Conservation (phyloP, 1,140 invertebrate genomes). For the Euwallacea similis region DNA sequence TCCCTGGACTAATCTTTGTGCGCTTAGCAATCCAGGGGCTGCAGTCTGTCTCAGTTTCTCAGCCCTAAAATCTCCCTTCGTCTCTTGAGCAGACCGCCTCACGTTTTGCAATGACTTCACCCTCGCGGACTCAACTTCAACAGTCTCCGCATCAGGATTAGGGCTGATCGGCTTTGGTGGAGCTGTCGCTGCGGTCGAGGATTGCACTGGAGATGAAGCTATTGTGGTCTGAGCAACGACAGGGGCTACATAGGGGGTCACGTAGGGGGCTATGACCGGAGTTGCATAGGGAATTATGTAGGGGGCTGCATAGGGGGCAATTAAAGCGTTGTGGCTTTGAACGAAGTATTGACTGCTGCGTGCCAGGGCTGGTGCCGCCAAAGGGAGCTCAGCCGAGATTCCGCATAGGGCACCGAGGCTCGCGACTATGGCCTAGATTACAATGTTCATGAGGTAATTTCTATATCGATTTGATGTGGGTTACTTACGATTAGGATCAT, state of each 20-base stretch:
- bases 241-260: not conserved
- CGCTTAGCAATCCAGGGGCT: slow-evolving; percentile 16
- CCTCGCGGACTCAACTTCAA: slow-evolving; percentile 30
- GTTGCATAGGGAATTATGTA: not conserved
- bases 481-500: slow-evolving; percentile 7
- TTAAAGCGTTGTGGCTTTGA: slow-evolving; percentile 22
- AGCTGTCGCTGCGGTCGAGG: not conserved
- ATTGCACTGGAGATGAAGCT: not conserved
- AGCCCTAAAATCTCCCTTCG: not conserved
- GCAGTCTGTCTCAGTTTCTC: not conserved
- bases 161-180: not conserved
- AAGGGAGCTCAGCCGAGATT: not conserved
- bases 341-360: slow-evolving; percentile 25
- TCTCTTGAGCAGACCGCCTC: not conserved
- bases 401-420: not conserved
- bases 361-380: not conserved
- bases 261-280: slow-evolving; percentile 4
- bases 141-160: slow-evolving; percentile 24
- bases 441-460: not conserved
- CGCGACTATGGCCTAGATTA: not conserved
- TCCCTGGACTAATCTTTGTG: not conserved
- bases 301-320: slow-evolving; percentile 16
- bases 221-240: not conserved
- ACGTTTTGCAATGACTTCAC: not conserved
- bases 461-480: no score